These are phyloP conservation scores for Oreocharis arfaki DNA, from an alignment of 2,113 vertebrate species.

Conservation along the genomic window DNA sequence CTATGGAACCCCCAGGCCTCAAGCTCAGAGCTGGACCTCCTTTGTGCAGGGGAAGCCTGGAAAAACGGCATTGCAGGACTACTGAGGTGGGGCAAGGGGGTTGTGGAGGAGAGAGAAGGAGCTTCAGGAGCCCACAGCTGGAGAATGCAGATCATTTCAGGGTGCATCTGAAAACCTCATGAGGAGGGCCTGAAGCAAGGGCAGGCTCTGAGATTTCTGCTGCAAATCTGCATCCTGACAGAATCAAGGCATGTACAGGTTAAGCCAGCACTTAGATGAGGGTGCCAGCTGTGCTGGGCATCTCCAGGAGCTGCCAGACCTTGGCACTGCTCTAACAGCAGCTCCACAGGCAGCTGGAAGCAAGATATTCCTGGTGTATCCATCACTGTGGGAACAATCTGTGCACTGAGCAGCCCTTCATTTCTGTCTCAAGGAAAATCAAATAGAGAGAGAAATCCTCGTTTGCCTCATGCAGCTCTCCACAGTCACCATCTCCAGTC, in stretches of 20 bases:
- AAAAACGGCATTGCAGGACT: not conserved
- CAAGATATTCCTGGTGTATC: not conserved
- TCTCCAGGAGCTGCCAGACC: not conserved
- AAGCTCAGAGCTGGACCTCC: rapidly evolving
- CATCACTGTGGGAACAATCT: not conserved
- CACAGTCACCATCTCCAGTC: not conserved
- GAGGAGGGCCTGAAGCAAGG: not conserved
- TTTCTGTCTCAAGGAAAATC: not conserved
- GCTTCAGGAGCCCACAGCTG: not conserved
- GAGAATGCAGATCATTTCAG: not conserved
- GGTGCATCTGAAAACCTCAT: not conserved
- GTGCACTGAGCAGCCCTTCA: not conserved
- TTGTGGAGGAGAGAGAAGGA: not conserved
- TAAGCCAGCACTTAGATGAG: not conserved
- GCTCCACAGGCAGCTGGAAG: not conserved
- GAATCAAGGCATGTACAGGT: not conserved
- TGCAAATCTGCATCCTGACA: not conserved
- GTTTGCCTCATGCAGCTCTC: not conserved
- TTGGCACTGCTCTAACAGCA: not conserved
- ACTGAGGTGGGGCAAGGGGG: not conserved
- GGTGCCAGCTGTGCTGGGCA: not conserved
- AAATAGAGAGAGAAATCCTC: not conserved
- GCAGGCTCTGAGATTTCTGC: not conserved
- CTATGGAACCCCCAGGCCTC: rapidly evolving
- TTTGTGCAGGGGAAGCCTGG: not conserved